These are phyloP conservation scores for Caenorhabditis sp. DNA, from an alignment of 2,888 invertebrate species.

Conservation along the genomic window DNA sequence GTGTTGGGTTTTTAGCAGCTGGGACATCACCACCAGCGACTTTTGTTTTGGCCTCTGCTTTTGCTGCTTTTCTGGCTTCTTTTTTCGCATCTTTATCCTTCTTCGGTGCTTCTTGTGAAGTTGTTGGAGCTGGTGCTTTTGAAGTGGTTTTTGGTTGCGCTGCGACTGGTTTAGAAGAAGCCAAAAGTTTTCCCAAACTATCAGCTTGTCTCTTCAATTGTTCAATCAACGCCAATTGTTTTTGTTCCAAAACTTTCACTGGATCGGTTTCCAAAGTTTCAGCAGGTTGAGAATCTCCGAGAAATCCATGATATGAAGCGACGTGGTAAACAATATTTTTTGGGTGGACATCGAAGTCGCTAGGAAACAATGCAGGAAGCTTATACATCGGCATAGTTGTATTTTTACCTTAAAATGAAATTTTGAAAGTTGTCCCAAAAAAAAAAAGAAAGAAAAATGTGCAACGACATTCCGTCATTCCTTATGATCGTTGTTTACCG, in stretches of 20 bases:
- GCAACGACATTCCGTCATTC: constrained; percentile 6
- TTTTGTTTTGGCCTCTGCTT: constrained; percentile 48
- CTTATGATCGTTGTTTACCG: constrained; percentile 7
- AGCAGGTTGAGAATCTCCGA: not conserved
- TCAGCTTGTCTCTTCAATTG: constrained; percentile 29
- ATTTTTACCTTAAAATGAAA: constrained; percentile 23
- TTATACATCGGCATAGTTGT: constrained; percentile 34
- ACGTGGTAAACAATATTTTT: constrained; percentile 20
- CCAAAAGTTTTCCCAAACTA: constrained; percentile 15
- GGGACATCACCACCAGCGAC: constrained; percentile 15
- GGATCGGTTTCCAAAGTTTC: constrained; percentile 14
- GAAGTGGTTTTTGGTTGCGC: not conserved
- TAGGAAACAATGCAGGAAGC: constrained; percentile 20
- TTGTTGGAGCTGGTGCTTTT: not conserved
- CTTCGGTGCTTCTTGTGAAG: not conserved
- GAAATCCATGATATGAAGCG: constrained; percentile 19
- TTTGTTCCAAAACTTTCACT: constrained; percentile 24
- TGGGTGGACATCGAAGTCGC: constrained; percentile 23
- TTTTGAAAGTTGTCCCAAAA: not conserved
- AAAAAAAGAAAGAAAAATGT: constrained; percentile 4
- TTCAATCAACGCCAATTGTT: constrained; percentile 27
- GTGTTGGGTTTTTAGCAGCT: constrained; percentile 13
- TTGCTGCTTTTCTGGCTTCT: constrained; percentile 37
- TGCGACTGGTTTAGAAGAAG: not conserved
- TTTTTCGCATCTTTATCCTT: constrained; percentile 5